Evolutionary conservation across 2,113 vertebrate genomes (phyloP).

Genomic region (Prolemur simus): DNA sequence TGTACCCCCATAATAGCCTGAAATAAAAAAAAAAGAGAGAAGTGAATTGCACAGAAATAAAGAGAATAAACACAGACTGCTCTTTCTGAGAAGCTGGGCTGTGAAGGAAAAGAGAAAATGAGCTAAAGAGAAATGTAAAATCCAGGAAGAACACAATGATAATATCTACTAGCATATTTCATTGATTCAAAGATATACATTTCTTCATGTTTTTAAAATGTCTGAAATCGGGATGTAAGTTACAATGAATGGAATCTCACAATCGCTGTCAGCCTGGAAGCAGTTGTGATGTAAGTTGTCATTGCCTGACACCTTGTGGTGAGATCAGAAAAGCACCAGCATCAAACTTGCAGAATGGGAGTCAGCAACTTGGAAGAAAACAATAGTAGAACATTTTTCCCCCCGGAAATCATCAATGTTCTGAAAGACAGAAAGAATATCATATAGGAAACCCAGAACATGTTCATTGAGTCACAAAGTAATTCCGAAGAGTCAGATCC

Average conservation of each 20-base stretch:
- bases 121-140: conserved; percentile 20
- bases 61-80: neutral
- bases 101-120: conserved; percentile 32
- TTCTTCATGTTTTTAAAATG: conserved; percentile 14
- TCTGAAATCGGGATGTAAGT: neutral
- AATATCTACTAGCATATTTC: conserved; percentile 9
- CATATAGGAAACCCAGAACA: neutral
- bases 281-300: conserved; percentile 21
- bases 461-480: conserved; percentile 16
- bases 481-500: conserved; percentile 35
- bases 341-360: neutral
- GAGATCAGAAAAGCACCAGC: conserved; percentile 40
- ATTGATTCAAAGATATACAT: neutral
- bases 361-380: conserved; percentile 3
- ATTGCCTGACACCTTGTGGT: conserved; percentile 72
- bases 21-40: neutral
- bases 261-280: neutral
- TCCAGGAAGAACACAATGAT: conserved; percentile 29
- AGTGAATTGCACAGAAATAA: neutral
- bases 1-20: too few species aligned
- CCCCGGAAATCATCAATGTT: neutral
- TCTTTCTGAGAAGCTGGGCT: conserved; percentile 24
- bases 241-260: neutral
- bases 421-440: neutral
- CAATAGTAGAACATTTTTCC: neutral